A percentile compares a stretch with the other conserved stretches of the same genome.
Evolutionary conservation across 2,888 invertebrate species (phyloP).

Genomic region (Mesorhabditis spiculigera): DNA sequence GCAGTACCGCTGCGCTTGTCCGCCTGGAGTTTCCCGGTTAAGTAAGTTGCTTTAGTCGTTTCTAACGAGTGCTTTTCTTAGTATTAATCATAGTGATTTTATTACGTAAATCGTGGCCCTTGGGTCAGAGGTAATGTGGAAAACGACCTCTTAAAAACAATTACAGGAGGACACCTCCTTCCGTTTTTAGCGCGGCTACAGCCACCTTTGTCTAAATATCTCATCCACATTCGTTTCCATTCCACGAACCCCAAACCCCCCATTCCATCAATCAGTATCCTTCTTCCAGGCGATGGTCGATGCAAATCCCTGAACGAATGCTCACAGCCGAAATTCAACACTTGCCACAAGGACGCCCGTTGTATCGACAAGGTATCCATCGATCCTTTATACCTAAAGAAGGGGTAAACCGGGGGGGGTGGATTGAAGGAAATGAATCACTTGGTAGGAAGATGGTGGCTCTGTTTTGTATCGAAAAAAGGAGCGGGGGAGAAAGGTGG

Average conservation of each 20-base stretch:
- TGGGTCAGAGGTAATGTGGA: not conserved
- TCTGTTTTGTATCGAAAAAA: too few relatives aligned
- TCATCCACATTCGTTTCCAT: too few relatives aligned
- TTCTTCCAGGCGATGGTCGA: slow-evolving; percentile 34
- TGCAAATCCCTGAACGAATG: slow-evolving; percentile 44
- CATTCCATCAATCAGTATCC: slow-evolving; percentile 9
- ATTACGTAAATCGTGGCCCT: not conserved
- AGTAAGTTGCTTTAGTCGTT: not conserved
- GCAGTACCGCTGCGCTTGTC: slow-evolving; percentile 46
- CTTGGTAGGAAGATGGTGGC: too few relatives aligned
- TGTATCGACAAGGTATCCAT: slow-evolving; percentile 38
- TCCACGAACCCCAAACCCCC: too few relatives aligned
- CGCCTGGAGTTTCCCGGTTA: slow-evolving; percentile 33
- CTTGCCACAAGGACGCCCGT: slow-evolving; percentile 40
- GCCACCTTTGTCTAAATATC: too few relatives aligned
- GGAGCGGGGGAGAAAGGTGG: too few relatives aligned
- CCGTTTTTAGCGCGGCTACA: too few relatives aligned
- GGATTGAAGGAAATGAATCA: too few relatives aligned
- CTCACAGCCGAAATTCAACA: slow-evolving; percentile 38
- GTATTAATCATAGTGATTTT: not conserved
- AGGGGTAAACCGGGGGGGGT: too few relatives aligned
- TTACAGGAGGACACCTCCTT: too few relatives aligned
- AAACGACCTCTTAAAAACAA: not conserved
- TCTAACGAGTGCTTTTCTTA: not conserved
- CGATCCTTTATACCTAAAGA: too few relatives aligned